phyloP scores from a whole-genome alignment of 2,888 invertebrate species.

The Synanthedon tipuliformis region DNA sequence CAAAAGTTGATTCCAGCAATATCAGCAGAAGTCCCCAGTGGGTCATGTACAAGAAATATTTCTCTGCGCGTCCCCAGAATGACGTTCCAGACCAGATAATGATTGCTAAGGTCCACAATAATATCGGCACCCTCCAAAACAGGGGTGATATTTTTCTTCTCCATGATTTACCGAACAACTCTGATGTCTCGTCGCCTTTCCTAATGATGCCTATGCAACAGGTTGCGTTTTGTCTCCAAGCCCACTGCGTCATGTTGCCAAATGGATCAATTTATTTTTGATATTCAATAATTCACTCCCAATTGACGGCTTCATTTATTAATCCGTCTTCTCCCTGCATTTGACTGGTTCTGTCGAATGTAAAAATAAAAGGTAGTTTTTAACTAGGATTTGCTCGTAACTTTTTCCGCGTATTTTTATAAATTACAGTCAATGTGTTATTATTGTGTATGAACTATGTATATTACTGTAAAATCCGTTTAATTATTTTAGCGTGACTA shows the following conservation, averaged over 20 bases:
- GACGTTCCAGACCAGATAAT: conserved; percentile 35
- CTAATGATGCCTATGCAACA: conserved; percentile 37
- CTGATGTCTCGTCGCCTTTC: conserved; percentile 30
- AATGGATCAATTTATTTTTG: neutral
- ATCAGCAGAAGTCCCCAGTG: conserved; percentile 65
- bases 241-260: conserved; percentile 26
- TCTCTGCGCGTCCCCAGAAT: conserved; percentile 53
- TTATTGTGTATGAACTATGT: no score
- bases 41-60: conserved; percentile 67
- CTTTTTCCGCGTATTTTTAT: no score
- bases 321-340: neutral
- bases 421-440: no score
- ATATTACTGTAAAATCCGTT: no score
- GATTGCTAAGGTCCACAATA: conserved; percentile 39
- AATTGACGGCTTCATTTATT: neutral
- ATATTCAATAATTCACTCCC: neutral
- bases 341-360: neutral
- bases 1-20: conserved; percentile 43
- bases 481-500: no score
- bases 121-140: conserved; percentile 50
- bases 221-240: conserved; percentile 29
- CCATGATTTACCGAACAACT: conserved; percentile 40
- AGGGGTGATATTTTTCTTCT: conserved; percentile 36
- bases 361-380: no score
- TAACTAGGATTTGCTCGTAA: no score